Base-by-base conservation (phyloP, 2,797 vertebrate genomes). In the Channa striata region DNA sequence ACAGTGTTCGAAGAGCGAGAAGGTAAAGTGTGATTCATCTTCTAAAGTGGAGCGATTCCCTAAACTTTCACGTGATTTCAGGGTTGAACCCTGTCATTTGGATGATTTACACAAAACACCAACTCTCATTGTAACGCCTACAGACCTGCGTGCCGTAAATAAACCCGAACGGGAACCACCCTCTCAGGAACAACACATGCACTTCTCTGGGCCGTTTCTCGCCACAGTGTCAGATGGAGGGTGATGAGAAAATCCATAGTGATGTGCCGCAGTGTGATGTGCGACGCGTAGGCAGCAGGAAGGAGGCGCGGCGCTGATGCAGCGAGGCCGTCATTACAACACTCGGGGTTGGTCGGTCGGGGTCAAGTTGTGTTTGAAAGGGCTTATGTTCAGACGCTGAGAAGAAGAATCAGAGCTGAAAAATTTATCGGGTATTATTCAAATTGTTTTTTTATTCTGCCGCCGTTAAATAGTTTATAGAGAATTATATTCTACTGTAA, bases 21-120 rank as follows among this genome's bases (percentile, higher is more conserved):
- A 0, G 7, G 11, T 10, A 34, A 59, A 1, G 25, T 30, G 56
- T 20, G 16, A 9, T 13, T 57, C 46, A 62, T 72, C 74, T 58
- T 21, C 54, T 43, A 51, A 56, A 65, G 46, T 13, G 20, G 36
- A 17, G 20, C 0, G 59, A 66, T 59, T 53, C 57, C 13, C 51
- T 20, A 7, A 42, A 52, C 39, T 20, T n/a, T 19, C 1, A 5
- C 30, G 11, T 33, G 16, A 51, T 19, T 11, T 57, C 13, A 43
- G 21, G 49, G 17, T 21, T 30, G 0, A 76, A 69, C 36, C 49
- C 48, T 56, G 52, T 60, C 44, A 49, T 76, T 72, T 65, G 12
- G 13, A 14, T 19, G 21, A 57, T 46, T 56, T 25, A 60, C 39
- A 54, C 74, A 42, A 69, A 81, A 75, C 69, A 68, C 54, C 23